Percentiles rank a stretch among this genome's conserved stretches.
phyloP scores from a whole-genome alignment of 2,113 vertebrate species.

The Orycteropus afer region DNA sequence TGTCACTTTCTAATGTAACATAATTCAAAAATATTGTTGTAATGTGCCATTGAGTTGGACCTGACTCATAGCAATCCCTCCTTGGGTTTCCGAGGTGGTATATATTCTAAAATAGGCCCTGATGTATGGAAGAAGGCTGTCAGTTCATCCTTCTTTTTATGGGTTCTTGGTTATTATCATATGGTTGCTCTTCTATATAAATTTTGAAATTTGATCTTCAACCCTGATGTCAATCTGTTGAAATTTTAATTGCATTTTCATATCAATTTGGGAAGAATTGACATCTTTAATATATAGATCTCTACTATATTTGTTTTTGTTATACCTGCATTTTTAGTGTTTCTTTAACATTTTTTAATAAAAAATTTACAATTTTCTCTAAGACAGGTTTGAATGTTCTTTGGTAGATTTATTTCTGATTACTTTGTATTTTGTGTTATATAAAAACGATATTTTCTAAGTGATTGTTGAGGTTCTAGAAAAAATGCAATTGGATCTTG shows the following conservation, averaged over 20 bases:
- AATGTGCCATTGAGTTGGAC: too few relatives aligned
- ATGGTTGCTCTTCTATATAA: background rate
- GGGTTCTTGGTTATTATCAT: background rate
- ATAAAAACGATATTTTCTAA: background rate
- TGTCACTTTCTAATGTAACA: background rate
- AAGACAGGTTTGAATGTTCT: background rate
- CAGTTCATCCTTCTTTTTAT: background rate
- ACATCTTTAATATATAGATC: too few relatives aligned
- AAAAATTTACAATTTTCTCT: too few relatives aligned
- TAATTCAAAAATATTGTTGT: background rate
- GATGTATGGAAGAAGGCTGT: background rate
- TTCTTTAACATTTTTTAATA: too few relatives aligned
- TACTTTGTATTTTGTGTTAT: background rate
- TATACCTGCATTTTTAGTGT: too few relatives aligned
- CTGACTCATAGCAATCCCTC: too few relatives aligned
- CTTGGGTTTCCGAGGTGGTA: too few relatives aligned
- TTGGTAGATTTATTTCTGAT: background rate
- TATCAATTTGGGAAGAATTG: background rate
- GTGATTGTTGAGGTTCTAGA: background rate
- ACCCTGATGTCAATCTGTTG: background rate
- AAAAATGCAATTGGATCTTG: background rate
- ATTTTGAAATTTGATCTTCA: constrained; percentile 32
- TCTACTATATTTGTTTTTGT: too few relatives aligned
- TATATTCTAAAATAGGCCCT: too few relatives aligned
- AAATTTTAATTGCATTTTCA: background rate